These are phyloP conservation scores for Macrobrachium nipponense DNA, from an alignment of 1,140 invertebrate genomes.

Conservation along the genomic window DNA sequence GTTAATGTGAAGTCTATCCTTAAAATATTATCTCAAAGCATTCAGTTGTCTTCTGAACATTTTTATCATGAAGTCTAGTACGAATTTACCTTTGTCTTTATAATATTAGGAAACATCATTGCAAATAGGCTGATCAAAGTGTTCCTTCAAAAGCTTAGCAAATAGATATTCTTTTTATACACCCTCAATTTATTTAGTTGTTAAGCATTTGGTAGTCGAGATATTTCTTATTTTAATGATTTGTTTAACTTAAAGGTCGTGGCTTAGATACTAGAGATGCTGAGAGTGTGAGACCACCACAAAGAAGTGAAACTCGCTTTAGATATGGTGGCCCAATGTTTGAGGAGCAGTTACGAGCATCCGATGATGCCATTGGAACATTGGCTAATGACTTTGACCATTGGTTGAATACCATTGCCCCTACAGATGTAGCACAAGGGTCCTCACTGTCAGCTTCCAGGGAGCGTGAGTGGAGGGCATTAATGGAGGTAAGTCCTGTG, in stretches of 20 bases:
- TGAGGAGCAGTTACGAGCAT: slow-evolving; percentile 22
- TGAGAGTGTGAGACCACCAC: slow-evolving; percentile 27
- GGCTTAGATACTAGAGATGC: slow-evolving; percentile 31
- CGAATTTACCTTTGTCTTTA: no score
- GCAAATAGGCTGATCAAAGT: no score
- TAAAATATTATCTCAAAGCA: no score
- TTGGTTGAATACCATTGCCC: slow-evolving; percentile 12
- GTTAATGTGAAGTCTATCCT: no score
- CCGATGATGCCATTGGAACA: slow-evolving; percentile 39
- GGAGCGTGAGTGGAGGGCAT: slow-evolving; percentile 35
- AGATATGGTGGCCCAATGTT: slow-evolving; percentile 24
- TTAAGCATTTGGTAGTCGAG: not conserved
- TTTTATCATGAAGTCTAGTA: no score
- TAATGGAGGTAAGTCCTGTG: slow-evolving; percentile 29
- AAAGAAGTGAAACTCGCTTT: slow-evolving; percentile 43
- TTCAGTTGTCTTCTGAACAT: no score
- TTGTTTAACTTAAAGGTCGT: slow-evolving; percentile 17
- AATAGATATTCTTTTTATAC: no score
- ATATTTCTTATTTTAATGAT: not conserved
- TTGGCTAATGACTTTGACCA: slow-evolving; percentile 40
- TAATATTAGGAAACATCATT: no score
- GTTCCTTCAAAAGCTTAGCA: no score
- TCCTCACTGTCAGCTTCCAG: slow-evolving; percentile 14
- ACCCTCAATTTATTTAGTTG: no score
- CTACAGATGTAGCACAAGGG: slow-evolving; percentile 1